Evolutionary conservation across 1,140 invertebrate genomes (phyloP), one percentile per base, ranked within the genome.

Genomic region (Brachionus paranguensis): DNA sequence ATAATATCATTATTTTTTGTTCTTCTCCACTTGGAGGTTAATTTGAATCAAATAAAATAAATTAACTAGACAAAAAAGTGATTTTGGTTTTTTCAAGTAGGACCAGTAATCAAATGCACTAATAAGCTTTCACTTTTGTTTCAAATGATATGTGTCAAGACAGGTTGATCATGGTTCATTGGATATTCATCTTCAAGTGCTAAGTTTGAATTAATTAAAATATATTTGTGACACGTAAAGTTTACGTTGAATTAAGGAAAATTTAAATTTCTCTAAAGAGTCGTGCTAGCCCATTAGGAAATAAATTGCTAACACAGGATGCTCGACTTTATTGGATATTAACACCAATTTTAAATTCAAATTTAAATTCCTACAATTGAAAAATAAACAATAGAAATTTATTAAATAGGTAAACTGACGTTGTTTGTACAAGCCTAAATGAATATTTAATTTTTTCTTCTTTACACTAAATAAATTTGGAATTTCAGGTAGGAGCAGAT

Each of bases 331-430:
- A 76, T 76, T 76, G 45, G 72, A 76, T 76, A 76, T 76, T 76
- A 76, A 76, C 72, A 76, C 72, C 72, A 76, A 47, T 76, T 76
- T 47, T 47, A 76, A 76, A 76, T 76, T 76, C 41, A 53, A 72
- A 72, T 72, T 72, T 76, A 76, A 76, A 76, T 76, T 76, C 68
- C 68, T 72, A 41, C n/a, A 10, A 41, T 37, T 72, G 8, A 43
- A 41, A 37, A 72, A 43, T 43, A 72, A 41, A 72, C n/a, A 41
- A 41, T 41, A 72, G 37, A 72, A 41, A 41, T 68, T 72, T 41
- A 41, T 72, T 37, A 72, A 72, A 72, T 41, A 72, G 68, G 68
- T 72, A 68, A 68, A 68, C 64, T 68, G 64, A 68, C 64, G 24
- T 17, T 76, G 24, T 76, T 29, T 47, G n/a, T 76, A 27, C 10